These are phyloP conservation scores for Chaenodraco wilsoni DNA, from an alignment of 2,797 vertebrate genomes.

Conservation along the genomic window DNA sequence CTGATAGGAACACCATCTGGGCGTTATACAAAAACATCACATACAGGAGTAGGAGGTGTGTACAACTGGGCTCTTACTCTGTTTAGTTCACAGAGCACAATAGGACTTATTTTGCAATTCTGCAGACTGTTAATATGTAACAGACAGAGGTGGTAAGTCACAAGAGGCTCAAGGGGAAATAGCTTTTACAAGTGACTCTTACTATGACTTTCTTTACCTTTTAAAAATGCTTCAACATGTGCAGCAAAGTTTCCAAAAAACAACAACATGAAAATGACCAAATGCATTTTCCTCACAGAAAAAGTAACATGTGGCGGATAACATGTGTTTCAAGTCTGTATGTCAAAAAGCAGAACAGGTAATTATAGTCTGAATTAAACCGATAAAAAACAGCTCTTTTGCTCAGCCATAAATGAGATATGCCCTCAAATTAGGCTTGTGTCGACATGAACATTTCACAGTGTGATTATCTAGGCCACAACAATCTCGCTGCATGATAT, in stretches of 20 bases:
- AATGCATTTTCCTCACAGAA: not conserved
- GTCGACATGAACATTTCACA: slow-evolving; percentile 33
- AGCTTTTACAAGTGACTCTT: slow-evolving; percentile 1
- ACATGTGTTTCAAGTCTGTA: slow-evolving; percentile 20
- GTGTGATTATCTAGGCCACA: slow-evolving; percentile 25
- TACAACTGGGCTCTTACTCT: slow-evolving; percentile 5
- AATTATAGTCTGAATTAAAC: slow-evolving; percentile 36
- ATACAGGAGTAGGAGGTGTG: slow-evolving; percentile 1
- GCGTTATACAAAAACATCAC: slow-evolving; percentile 26
- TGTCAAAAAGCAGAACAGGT: slow-evolving; percentile 22
- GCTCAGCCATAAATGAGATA: slow-evolving; percentile 42
- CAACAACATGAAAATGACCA: slow-evolving; percentile 2
- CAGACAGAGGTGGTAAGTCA: slow-evolving; percentile 2
- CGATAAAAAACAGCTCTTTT: slow-evolving; percentile 29
- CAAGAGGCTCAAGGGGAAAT: not conserved
- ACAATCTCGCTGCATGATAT: slow-evolving; percentile 5
- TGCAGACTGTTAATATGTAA: slow-evolving; percentile 11
- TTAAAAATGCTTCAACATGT: slow-evolving; percentile 1
- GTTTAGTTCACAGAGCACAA: slow-evolving; percentile 5
- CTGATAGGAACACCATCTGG: slow-evolving; percentile 30
- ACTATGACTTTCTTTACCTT: not conserved
- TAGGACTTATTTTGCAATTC: slow-evolving; percentile 12
- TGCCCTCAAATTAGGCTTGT: slow-evolving; percentile 39
- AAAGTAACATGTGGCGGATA: slow-evolving; percentile 15
- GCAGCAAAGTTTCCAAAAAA: not conserved